Evolutionary conservation across 2,888 invertebrate species (phyloP).

Genomic region (Drosophila demipolita): DNA sequence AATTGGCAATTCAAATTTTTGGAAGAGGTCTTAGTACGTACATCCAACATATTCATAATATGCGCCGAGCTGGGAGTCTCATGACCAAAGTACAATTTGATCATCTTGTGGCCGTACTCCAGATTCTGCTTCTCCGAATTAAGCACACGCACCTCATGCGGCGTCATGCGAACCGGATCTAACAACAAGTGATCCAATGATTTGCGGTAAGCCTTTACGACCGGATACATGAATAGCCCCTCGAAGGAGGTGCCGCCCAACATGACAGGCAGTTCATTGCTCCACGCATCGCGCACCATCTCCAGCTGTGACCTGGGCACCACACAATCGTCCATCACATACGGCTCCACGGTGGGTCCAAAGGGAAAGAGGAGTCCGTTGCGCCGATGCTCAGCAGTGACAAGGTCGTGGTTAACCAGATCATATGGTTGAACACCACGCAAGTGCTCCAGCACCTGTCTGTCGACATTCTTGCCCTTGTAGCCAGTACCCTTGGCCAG

Average conservation of each 20-base stretch:
- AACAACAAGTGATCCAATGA: constrained; percentile 53
- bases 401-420: constrained; percentile 70
- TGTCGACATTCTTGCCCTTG: constrained; percentile 81
- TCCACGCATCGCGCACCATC: constrained; percentile 81
- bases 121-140: constrained; percentile 58
- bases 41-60: constrained; percentile 58
- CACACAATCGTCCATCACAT: constrained; percentile 76
- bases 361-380: constrained; percentile 74
- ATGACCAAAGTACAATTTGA: constrained; percentile 73
- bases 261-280: constrained; percentile 80
- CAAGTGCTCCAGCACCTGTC: constrained; percentile 82
- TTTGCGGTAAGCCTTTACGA: constrained; percentile 54
- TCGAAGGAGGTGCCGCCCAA: constrained; percentile 83
- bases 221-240: constrained; percentile 80
- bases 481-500: constrained; percentile 82
- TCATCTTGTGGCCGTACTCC: constrained; percentile 76
- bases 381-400: constrained; percentile 70
- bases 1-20: not conserved
- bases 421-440: constrained; percentile 74
- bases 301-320: constrained; percentile 71
- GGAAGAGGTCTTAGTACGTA: constrained; percentile 23
- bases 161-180: constrained; percentile 58
- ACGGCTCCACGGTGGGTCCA: constrained; percentile 82
- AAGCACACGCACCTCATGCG: constrained; percentile 47
- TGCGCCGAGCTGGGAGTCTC: constrained; percentile 52